A percentile compares a stretch with the other conserved stretches of the same genome.
These are phyloP conservation scores for Triplophysa tibetana DNA, from an alignment of 2,113 vertebrate genomes.

Conservation along the genomic window DNA sequence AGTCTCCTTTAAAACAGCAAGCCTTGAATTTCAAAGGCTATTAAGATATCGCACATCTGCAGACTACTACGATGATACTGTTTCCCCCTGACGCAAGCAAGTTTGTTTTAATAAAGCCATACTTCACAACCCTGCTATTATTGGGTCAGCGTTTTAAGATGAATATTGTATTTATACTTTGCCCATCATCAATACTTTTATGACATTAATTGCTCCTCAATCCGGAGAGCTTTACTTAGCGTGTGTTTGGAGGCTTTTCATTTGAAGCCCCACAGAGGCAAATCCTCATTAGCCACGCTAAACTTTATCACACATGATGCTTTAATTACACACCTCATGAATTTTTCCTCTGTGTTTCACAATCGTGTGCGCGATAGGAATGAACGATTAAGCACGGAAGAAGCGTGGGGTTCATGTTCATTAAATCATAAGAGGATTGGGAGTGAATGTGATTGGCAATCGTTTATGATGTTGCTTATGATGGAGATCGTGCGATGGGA, in stretches of 20 bases:
- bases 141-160: neutral
- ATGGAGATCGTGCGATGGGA: neutral
- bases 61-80: neutral
- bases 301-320: constrained; percentile 16
- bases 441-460: neutral
- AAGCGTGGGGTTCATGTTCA: neutral
- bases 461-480: neutral
- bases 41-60: neutral
- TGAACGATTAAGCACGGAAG: neutral
- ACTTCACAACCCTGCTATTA: neutral
- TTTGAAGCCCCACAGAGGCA: neutral
- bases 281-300: constrained; percentile 1
- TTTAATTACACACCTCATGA: constrained; percentile 28
- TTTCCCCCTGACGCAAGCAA: neutral
- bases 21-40: neutral
- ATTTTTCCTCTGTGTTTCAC: constrained; percentile 18
- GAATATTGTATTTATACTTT: neutral
- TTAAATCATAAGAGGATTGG: neutral
- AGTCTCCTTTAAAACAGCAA: neutral
- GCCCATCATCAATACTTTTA: neutral
- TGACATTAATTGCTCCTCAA: neutral
- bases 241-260: neutral
- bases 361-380: neutral
- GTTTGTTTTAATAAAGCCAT: constrained; percentile 1
- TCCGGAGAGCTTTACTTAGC: neutral